phyloP scores from a whole-genome alignment of 92 coral and sea anemone species.

The Chrysogorgia sp. region DNA sequence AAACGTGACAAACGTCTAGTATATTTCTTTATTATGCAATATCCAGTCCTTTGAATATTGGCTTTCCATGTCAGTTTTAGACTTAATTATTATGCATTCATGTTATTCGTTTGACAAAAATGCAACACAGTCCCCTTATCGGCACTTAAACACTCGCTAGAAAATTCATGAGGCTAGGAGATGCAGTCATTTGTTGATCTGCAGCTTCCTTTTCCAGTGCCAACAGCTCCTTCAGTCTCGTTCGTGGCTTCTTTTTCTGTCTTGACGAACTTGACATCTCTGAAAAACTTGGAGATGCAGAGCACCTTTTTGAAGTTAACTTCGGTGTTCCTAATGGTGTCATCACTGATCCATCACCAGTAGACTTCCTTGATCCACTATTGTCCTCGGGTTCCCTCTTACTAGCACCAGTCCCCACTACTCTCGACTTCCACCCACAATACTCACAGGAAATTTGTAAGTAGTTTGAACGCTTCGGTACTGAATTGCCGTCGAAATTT shows the following conservation, averaged over 20 bases:
- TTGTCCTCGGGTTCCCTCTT: neutral
- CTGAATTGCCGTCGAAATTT: neutral
- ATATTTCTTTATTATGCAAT: too few species aligned
- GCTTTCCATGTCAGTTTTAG: too few species aligned
- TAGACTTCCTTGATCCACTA: neutral
- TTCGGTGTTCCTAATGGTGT: neutral
- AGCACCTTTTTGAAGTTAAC: neutral
- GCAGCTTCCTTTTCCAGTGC: slow-evolving; percentile 16
- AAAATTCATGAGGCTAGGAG: slow-evolving; percentile 29
- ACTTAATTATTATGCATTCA: neutral
- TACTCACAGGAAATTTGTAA: slow-evolving; percentile 23
- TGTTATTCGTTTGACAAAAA: too few species aligned
- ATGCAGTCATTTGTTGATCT: slow-evolving; percentile 1
- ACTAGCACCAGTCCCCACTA: slow-evolving; percentile 4
- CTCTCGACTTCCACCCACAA: slow-evolving; percentile 46
- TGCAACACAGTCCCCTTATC: too few species aligned
- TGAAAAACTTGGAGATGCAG: too few species aligned
- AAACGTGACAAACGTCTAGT: too few species aligned
- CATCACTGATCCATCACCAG: neutral
- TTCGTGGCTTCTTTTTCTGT: slow-evolving; percentile 1
- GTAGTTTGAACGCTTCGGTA: slow-evolving; percentile 25
- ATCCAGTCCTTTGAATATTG: too few species aligned
- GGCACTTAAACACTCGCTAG: slow-evolving; percentile 17
- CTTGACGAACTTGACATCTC: too few species aligned
- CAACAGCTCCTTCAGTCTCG: slow-evolving; percentile 18